Evolutionary conservation across 2,888 invertebrate species (phyloP).

Genomic region (Hyppa rectilinea): DNA sequence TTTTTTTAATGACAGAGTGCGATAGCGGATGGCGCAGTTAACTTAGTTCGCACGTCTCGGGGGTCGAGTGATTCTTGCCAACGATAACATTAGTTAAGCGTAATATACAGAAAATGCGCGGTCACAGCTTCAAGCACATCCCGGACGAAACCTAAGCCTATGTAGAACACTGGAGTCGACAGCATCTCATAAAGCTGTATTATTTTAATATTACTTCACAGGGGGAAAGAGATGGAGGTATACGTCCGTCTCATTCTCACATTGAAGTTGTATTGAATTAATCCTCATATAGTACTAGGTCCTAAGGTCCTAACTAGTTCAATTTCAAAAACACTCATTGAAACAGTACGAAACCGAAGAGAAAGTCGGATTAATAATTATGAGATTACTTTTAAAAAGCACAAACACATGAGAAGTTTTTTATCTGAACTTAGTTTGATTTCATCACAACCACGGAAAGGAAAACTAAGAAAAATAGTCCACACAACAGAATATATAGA

Average conservation of each 20-base stretch:
- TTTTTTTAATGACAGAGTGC: not conserved
- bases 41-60: constrained; percentile 9
- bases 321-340: constrained; percentile 9
- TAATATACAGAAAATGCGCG: constrained; percentile 19
- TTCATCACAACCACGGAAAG: not conserved
- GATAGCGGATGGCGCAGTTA: not conserved
- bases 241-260: too few relatives aligned
- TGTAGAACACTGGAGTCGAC: too few relatives aligned
- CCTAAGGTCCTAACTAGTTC: too few relatives aligned
- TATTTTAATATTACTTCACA: too few relatives aligned
- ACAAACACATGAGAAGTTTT: constrained; percentile 4
- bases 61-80: constrained; percentile 15
- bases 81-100: constrained; percentile 50
- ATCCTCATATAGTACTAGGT: too few relatives aligned
- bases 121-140: constrained; percentile 25
- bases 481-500: constrained; percentile 6
- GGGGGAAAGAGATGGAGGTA: too few relatives aligned
- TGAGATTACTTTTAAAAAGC: not conserved
- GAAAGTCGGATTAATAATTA: not conserved
- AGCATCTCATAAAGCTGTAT: too few relatives aligned
- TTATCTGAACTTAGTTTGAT: not conserved
- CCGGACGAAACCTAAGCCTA: not conserved
- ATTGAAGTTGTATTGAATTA: too few relatives aligned
- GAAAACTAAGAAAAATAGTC: not conserved
- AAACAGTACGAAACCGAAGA: not conserved